Conservation (phyloP, 2,888 invertebrate species). For the Drosophila meridiana region DNA sequence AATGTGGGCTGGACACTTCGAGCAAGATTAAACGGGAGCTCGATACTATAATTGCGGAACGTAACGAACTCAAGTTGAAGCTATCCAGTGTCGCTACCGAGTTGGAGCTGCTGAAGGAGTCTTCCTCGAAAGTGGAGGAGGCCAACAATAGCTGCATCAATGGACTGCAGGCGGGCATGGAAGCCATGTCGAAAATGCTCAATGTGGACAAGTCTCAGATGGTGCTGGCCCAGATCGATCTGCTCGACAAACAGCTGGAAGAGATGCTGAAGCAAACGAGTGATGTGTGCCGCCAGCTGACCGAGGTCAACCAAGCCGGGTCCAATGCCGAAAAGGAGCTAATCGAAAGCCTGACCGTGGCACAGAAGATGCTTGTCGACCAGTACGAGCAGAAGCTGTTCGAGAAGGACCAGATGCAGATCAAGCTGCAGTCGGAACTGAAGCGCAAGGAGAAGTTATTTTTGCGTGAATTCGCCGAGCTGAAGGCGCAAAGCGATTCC, state of each 20-base stretch:
- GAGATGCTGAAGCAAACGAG: neutral
- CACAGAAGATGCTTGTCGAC: neutral
- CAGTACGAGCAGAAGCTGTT: neutral
- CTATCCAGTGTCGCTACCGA: neutral
- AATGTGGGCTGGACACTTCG: rapidly evolving
- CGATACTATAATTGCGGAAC: neutral
- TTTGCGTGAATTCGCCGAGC: neutral
- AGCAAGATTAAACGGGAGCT: neutral
- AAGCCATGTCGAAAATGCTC: neutral
- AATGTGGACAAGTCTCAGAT: neutral
- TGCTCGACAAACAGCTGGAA: neutral
- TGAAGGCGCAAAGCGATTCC: neutral
- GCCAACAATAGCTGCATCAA: neutral
- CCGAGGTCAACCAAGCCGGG: neutral
- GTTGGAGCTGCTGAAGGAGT: neutral
- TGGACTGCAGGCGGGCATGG: neutral
- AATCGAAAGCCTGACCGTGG: neutral
- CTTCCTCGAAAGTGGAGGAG: neutral
- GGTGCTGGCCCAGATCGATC: neutral
- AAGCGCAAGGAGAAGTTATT: neutral
- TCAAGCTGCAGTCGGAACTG: neutral
- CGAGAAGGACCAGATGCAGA: neutral
- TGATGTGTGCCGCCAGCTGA: neutral
- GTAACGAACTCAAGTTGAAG: neutral
- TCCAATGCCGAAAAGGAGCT: neutral